phyloP scores from a whole-genome alignment of 2,888 invertebrate species.

The Campoplex nolae region DNA sequence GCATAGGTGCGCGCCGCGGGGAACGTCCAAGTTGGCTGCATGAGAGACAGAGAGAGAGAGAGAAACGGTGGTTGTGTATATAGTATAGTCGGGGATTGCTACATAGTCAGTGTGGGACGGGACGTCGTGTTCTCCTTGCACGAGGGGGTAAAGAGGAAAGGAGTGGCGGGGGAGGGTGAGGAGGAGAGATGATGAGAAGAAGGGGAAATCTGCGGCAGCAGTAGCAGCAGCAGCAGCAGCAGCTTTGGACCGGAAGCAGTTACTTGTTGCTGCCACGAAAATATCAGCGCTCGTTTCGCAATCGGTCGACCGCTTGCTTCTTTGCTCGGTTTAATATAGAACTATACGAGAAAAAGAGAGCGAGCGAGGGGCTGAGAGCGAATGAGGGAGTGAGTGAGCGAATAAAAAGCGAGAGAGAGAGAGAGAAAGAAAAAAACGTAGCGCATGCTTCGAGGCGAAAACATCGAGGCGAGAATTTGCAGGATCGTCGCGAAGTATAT shows the following conservation, averaged over 20 bases:
- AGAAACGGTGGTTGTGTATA: conserved; percentile 22
- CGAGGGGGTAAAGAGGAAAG: conserved; percentile 58
- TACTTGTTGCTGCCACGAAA: conserved; percentile 83
- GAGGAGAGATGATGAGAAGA: conserved; percentile 20
- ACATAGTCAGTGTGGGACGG: conserved; percentile 34
- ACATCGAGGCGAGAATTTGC: conserved; percentile 63
- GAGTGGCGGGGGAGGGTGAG: conserved; percentile 55
- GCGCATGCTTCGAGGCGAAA: conserved; percentile 65
- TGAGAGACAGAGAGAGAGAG: conserved; percentile 48
- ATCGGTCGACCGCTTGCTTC: conserved; percentile 80
- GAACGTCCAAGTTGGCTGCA: conserved; percentile 48
- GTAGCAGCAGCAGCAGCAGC: conserved; percentile 49
- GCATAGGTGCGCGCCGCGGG: conserved; percentile 61
- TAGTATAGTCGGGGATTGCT: conserved; percentile 14
- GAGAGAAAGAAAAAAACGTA: conserved; percentile 24
- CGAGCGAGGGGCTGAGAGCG: conserved; percentile 49
- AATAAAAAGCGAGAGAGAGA: conserved; percentile 34
- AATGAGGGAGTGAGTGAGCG: conserved; percentile 24
- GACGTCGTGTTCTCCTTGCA: conserved; percentile 26
- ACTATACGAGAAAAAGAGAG: conserved; percentile 62
- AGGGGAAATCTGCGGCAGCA: conserved; percentile 21
- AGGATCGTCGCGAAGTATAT: conserved; percentile 38
- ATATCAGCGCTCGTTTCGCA: conserved; percentile 83
- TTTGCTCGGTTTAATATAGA: conserved; percentile 83
- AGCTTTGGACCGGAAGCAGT: conserved; percentile 82